Base-by-base conservation (phyloP, 92 coral and sea anemone genomes). In the Heteractis magnifica region DNA sequence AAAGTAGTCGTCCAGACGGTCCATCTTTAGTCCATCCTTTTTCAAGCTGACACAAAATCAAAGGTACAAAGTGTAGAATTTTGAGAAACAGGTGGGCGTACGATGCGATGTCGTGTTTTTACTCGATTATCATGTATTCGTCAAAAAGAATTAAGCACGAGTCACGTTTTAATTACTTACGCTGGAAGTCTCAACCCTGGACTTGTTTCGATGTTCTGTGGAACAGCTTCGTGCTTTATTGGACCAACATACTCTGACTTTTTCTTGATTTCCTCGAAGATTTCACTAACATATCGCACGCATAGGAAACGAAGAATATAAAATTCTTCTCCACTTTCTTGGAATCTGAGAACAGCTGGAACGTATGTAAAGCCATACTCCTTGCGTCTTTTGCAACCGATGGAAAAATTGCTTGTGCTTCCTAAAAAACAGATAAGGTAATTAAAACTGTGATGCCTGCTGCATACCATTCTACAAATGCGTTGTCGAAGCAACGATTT, bases 301-400 rank as follows among this genome's bases (percentile, higher is more conserved):
- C 91, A 81, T 76, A 92, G 68, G 86, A 89, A 92, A 5, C 95
- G 91, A 77, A 92, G 65, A 86, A 89, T 89, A 51, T 86, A 84
- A 56, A 92, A 92, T 65, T 89, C 90, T 62, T 8, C 79, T 10
- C 23, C 76, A 8, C 76, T 65, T 52, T 21, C 51, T 73, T 75
- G 34, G 51, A 92, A 86, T 71, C 89, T 81, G 10, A 92, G 81
- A 5, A 92, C 92, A 3, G 77, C 92, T 3, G 95, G 95, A 6
- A 92, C 95, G 48, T 89, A 92, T 72, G 89, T 89, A 74, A 86
- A 90, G 52, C 95, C 95, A 87, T 78, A 89, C 78, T 92, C 92
- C 62, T 77, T 10, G 41, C 89, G 90, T 21, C 71, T 72, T 21
- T 73, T 78, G 79, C 95, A 92, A 21, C 92, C 95, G 9, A 78